Evolutionary conservation across 2,797 vertebrate species (phyloP), one percentile per base, ranked within the genome.

Genomic region (Anniella stebbinsi): DNA sequence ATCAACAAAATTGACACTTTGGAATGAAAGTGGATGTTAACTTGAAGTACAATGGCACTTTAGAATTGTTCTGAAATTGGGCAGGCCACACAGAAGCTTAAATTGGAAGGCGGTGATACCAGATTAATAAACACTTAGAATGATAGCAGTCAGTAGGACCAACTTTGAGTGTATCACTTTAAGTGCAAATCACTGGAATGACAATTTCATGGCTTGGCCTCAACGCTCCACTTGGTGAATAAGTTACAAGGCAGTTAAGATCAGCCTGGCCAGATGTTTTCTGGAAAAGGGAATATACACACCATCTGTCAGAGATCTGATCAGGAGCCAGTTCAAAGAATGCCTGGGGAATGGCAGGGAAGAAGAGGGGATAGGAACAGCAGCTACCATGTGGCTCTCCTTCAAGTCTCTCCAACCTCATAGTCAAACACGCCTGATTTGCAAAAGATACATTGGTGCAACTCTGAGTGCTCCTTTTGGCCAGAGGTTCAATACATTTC

Each of bases 201-300:
- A 38, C 18, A 36, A 38, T 84, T 91, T 84, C 66, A 38, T 48
- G 66, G 38, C 33, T 70, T 70, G 80, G n/a, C 33, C 87, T 91
- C 33, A 80, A 1, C 80, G n/a, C 76, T 73, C 76, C 76, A 73
- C 67, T 88, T 73, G 77, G 28, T 80, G 60, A 80, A 91, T 86
- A 88, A 67, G 66, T 88, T 73, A 70, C 28, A 91, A 80, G 25
- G 36, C 41, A 80, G n/a, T 69, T 83, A 76, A 28, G 33, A 81
- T 88, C 60, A 66, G 54, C 41, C 41, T n/a, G 51, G 28, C 54
- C 81, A 85, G 81, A 85, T 88, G 87, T 88, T 91, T 86, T 67
- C 45, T 51, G 48, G 0, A 76, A 87, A 82, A n/a, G 17, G 23
- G n/a, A 81, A 81, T 69, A 88, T 88, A 48, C 85, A 41, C 30